Evolutionary conservation across 2,888 invertebrate genomes (phyloP).

Genomic region (Silvanus unidentatus): DNA sequence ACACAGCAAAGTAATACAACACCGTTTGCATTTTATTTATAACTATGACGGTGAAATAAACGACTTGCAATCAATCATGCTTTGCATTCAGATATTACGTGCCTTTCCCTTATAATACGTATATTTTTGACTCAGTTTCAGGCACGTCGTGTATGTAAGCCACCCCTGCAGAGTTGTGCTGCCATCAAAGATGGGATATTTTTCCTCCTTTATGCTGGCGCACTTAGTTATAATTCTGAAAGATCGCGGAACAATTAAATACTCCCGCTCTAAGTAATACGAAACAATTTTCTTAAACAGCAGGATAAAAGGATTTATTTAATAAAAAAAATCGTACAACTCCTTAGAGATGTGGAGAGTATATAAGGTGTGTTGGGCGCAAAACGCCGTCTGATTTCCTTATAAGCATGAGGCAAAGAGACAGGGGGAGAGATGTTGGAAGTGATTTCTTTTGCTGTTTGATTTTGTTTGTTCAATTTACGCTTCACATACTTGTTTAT

Average conservation of each 20-base stretch:
- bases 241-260: constrained; percentile 1
- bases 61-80: constrained; percentile 5
- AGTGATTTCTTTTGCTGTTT: constrained; percentile 1
- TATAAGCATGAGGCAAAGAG: too few species aligned
- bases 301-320: too few species aligned
- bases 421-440: too few species aligned
- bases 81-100: constrained; percentile 4
- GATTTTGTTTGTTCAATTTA: constrained; percentile 21
- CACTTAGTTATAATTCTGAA: background rate
- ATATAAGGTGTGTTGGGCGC: too few species aligned
- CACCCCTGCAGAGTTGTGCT: background rate
- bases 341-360: too few species aligned
- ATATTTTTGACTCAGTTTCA: background rate
- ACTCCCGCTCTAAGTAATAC: too few species aligned
- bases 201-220: background rate
- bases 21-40: constrained; percentile 1
- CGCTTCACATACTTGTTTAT: constrained; percentile 20
- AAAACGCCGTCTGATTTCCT: too few species aligned
- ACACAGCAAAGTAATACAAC: too few species aligned
- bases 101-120: background rate
- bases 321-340: too few species aligned
- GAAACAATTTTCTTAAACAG: too few species aligned
- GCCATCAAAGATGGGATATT: background rate
- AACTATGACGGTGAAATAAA: constrained; percentile 5
- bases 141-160: background rate